Conservation (phyloP, 2,888 invertebrate species). For the Tridacna crocea region DNA sequence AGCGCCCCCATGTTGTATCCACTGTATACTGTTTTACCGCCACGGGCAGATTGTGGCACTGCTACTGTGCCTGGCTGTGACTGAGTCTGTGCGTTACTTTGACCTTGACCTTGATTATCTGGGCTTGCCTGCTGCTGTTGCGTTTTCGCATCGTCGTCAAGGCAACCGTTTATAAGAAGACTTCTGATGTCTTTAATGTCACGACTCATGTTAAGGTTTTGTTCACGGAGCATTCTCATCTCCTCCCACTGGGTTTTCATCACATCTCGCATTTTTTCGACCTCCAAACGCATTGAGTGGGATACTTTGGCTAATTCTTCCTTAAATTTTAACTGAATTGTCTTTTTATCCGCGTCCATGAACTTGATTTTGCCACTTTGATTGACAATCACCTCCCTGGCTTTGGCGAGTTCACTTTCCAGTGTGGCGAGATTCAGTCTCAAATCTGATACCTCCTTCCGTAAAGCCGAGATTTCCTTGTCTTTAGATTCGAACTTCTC, state of each 20-base stretch:
- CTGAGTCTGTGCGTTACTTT: conserved; percentile 20
- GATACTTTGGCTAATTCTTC: conserved; percentile 72
- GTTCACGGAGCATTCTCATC: conserved; percentile 71
- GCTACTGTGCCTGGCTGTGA: conserved; percentile 10
- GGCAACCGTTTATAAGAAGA: conserved; percentile 61
- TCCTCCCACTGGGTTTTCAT: conserved; percentile 75
- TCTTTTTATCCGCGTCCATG: conserved; percentile 68
- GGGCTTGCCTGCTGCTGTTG: conserved; percentile 34
- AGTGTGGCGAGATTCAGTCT: conserved; percentile 63
- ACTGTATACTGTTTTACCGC: conserved; percentile 45
- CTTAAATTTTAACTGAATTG: conserved; percentile 70
- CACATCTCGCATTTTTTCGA: conserved; percentile 73
- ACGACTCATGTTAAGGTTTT: conserved; percentile 69
- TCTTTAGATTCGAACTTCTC: conserved; percentile 63
- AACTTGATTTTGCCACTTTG: conserved; percentile 68
- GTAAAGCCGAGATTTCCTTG: conserved; percentile 58
- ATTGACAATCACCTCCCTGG: conserved; percentile 66
- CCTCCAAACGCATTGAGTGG: conserved; percentile 68
- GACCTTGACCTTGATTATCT: conserved; percentile 30
- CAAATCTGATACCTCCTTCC: conserved; percentile 65
- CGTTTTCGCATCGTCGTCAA: conserved; percentile 53
- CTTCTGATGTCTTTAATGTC: conserved; percentile 73
- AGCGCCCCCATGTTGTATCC: conserved; percentile 48
- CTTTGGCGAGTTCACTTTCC: conserved; percentile 69
- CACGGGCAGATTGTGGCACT: conserved; percentile 48